Conservation (phyloP, 2,797 vertebrate genomes). For the Falco naumanni region DNA sequence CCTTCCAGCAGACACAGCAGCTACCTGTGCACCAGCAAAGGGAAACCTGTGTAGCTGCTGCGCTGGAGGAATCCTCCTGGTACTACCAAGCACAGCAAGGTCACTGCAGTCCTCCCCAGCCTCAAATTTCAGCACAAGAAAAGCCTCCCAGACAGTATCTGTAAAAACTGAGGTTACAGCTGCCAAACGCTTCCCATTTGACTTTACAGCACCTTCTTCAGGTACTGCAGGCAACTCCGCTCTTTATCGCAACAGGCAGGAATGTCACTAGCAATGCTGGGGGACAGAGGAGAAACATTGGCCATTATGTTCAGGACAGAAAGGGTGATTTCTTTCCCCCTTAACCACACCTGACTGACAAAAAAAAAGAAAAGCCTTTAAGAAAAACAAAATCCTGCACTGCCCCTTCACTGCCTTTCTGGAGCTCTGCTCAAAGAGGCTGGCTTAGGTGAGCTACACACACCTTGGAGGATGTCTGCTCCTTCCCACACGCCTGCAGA, state of each 20-base stretch:
- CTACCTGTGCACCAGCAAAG: neutral
- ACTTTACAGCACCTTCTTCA: neutral
- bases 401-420: neutral
- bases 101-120: neutral
- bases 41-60: neutral
- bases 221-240: neutral
- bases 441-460: neutral
- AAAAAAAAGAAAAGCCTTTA: neutral
- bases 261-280: neutral
- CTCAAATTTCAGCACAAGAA: neutral
- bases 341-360: neutral
- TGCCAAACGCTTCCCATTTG: accelerated
- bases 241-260: neutral
- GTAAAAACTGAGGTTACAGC: neutral
- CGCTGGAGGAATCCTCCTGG: neutral
- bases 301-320: neutral
- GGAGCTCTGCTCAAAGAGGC: neutral
- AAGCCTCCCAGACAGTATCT: neutral
- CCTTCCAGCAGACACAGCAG: neutral
- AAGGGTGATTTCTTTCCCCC: neutral
- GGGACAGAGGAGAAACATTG: neutral
- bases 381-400: neutral
- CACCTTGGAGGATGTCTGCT: neutral
- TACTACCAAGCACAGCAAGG: neutral
- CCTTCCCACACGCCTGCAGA: neutral